phyloP scores from a whole-genome alignment of 2,113 vertebrate genomes.

The Chrysemys picta region DNA sequence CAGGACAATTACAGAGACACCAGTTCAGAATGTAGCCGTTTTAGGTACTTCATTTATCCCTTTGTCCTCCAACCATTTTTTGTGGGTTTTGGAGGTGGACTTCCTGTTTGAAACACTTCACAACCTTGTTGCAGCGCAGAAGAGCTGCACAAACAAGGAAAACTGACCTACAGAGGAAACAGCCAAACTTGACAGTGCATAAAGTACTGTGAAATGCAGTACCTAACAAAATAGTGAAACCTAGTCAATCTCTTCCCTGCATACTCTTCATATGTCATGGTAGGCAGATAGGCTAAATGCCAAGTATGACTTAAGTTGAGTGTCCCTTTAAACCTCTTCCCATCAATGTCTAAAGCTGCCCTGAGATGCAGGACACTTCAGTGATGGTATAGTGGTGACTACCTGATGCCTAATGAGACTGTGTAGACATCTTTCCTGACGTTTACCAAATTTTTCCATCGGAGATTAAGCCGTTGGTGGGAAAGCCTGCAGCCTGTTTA shows the following conservation, averaged over 20 bases:
- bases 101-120: background rate
- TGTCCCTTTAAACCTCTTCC: background rate
- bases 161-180: background rate
- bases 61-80: background rate
- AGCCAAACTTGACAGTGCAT: background rate
- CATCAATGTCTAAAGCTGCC: background rate
- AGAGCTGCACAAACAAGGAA: background rate
- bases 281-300: background rate
- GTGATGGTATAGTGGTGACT: constrained; percentile 23
- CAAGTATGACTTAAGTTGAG: background rate
- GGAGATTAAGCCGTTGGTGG: background rate
- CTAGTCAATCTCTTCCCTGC: background rate
- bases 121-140: background rate
- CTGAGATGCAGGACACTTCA: background rate
- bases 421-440: constrained; percentile 26
- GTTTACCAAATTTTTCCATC: background rate
- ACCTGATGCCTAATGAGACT: constrained; percentile 19
- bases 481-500: constrained; percentile 36
- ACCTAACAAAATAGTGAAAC: background rate
- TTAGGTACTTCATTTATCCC: background rate
- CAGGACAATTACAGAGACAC: constrained; percentile 1
- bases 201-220: background rate
- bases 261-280: background rate
- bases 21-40: background rate
- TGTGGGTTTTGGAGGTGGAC: background rate